Conservation (phyloP, 1,140 invertebrate species). For the Sinella curviseta region DNA sequence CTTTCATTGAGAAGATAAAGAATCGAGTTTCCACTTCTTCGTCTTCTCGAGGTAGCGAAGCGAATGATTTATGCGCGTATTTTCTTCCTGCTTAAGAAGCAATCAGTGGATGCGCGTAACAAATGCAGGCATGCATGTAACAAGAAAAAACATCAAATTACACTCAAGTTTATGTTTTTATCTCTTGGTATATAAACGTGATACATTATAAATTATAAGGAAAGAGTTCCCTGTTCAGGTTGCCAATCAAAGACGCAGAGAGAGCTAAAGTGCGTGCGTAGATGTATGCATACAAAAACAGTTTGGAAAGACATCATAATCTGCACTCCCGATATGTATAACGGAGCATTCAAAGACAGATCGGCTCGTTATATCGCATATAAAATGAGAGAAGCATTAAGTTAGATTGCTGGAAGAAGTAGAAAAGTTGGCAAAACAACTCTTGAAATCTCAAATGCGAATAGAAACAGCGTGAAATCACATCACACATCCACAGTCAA, state of each 20-base stretch:
- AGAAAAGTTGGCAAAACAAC: conserved; percentile 19
- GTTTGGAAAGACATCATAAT: no score
- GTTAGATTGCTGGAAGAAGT: background rate
- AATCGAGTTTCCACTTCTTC: background rate
- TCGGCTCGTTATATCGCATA: background rate
- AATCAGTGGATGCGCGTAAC: background rate
- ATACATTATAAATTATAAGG: no score
- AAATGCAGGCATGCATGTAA: background rate
- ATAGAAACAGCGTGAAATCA: conserved; percentile 7
- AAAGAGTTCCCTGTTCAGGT: background rate
- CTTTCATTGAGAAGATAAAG: background rate
- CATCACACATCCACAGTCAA: background rate
- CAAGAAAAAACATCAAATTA: no score
- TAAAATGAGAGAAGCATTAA: background rate
- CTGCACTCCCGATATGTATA: no score
- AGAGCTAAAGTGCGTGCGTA: no score
- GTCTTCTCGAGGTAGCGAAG: conserved; percentile 7
- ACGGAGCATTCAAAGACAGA: background rate
- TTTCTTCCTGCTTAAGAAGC: background rate
- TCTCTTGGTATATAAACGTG: no score
- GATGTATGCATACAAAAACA: no score
- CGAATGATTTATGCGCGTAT: conserved; percentile 10
- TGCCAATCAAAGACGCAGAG: conserved; percentile 13
- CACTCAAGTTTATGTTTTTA: no score
- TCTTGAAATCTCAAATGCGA: background rate